Base-by-base conservation (phyloP, 1,140 invertebrate genomes). In the Drosophila saltans region DNA sequence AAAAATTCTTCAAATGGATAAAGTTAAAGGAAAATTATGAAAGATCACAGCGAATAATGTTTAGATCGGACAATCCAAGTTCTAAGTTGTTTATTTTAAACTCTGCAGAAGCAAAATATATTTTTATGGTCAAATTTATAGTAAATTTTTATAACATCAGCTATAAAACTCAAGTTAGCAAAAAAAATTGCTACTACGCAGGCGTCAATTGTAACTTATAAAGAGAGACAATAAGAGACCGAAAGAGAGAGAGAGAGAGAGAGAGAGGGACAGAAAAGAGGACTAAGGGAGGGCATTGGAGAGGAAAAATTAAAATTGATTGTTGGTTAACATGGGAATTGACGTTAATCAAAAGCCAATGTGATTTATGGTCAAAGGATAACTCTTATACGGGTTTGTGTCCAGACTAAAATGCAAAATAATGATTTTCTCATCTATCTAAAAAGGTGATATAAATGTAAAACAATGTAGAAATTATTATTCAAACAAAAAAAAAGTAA, bases 311-410 rank as follows among this genome's bases (percentile, higher is more conserved):
- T 39, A 8, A 48, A 69, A 80, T 75, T 83, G 55, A 72, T 80
- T 52, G 59, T 59, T 3, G 28, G n/a, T n/a, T 56, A 59, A 67
- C 55, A 57, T n/a, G 16, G 45, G 57, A 72, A 65, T 61, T 55
- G 74, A 72, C 62, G 66, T 59, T 72, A 78, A 85, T 80, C 43
- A 85, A 85, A 74, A 68, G 69, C 26, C n/a, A 24, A 26, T 55
- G 28, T 72, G 70, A 84, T 84, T 78, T 69, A 69, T 70, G 66
- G 40, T 24, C 21, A 7, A 45, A 1, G 10, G 36, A 30, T 10
- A 41, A 30, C 81, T 84, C 81, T 84, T 84, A 80, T 84, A 84
- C 59, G 8, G 75, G 72, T 81, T 57, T 9, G 43, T 60, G 69
- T 75, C 48, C 6, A 1, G 7, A 45, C 58, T 81, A 81, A 75